Conservation (phyloP, 1,140 invertebrate species). For the Lasioglossum baleicum region DNA sequence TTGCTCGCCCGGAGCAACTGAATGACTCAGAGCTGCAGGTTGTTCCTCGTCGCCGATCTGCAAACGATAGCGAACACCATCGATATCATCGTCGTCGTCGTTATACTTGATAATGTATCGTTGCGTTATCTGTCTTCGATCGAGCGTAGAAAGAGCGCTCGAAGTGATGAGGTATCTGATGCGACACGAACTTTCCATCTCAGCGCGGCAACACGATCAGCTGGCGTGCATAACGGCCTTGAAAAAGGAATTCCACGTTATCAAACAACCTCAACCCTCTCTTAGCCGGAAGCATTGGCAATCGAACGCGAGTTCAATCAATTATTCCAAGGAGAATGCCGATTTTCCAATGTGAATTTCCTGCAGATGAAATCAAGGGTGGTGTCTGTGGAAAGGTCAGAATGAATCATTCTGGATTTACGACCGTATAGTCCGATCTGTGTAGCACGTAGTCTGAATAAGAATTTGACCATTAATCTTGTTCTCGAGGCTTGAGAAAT, state of each 20-base stretch:
- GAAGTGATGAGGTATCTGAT: constrained; percentile 70
- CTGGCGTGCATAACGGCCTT: constrained; percentile 54
- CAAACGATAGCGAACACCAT: constrained; percentile 75
- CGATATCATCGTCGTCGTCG: constrained; percentile 17
- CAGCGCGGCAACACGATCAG: constrained; percentile 69
- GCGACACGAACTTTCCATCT: constrained; percentile 71
- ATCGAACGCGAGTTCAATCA: constrained; percentile 16
- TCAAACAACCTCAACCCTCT: background rate
- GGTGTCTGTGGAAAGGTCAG: too few species aligned
- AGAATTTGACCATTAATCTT: too few species aligned
- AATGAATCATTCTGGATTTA: too few species aligned
- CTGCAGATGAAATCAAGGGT: background rate
- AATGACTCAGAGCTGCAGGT: constrained; percentile 71
- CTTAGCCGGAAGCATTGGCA: background rate
- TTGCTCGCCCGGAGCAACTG: constrained; percentile 52
- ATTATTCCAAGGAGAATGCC: constrained; percentile 28
- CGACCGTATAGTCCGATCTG: too few species aligned
- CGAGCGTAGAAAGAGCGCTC: constrained; percentile 54
- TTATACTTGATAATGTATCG: too few species aligned
- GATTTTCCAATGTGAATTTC: background rate
- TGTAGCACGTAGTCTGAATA: too few species aligned
- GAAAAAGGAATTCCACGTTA: constrained; percentile 11
- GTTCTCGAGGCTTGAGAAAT: too few species aligned
- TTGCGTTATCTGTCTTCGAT: constrained; percentile 29
- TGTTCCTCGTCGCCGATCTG: constrained; percentile 69